phyloP scores from a whole-genome alignment of 1,140 invertebrate genomes.

The Amphibalanus amphitrite region DNA sequence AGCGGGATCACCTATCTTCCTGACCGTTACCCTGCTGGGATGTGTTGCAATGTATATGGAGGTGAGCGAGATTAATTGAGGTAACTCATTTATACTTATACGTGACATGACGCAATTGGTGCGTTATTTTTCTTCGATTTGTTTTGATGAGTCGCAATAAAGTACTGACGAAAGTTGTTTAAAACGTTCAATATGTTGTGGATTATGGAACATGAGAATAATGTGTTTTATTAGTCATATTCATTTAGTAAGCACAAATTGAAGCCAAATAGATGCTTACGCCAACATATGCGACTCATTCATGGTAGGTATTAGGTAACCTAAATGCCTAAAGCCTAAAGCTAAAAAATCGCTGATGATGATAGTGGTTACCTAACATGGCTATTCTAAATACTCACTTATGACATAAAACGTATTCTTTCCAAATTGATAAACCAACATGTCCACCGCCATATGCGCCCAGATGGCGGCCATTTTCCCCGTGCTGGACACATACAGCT shows the following conservation, averaged over 20 bases:
- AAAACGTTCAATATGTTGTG: neutral
- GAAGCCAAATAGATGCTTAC: too few species aligned
- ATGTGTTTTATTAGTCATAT: slow-evolving; percentile 1
- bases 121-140: neutral
- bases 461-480: slow-evolving; percentile 44
- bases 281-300: too few species aligned
- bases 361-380: too few species aligned
- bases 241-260: too few species aligned
- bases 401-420: too few species aligned
- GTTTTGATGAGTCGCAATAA: neutral
- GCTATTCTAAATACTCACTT: too few species aligned
- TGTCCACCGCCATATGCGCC: neutral
- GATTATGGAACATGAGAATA: neutral
- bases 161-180: neutral
- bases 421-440: too few species aligned
- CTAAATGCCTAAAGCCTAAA: too few species aligned
- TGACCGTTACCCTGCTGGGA: slow-evolving; percentile 65
- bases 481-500: slow-evolving; percentile 55
- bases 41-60: slow-evolving; percentile 80
- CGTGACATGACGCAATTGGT: neutral
- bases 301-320: too few species aligned
- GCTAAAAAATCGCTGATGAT: too few species aligned
- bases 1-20: slow-evolving; percentile 73
- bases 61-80: slow-evolving; percentile 39
- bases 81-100: too few species aligned